phyloP scores from a whole-genome alignment of 1,140 invertebrate genomes.

The Psix sp. region DNA sequence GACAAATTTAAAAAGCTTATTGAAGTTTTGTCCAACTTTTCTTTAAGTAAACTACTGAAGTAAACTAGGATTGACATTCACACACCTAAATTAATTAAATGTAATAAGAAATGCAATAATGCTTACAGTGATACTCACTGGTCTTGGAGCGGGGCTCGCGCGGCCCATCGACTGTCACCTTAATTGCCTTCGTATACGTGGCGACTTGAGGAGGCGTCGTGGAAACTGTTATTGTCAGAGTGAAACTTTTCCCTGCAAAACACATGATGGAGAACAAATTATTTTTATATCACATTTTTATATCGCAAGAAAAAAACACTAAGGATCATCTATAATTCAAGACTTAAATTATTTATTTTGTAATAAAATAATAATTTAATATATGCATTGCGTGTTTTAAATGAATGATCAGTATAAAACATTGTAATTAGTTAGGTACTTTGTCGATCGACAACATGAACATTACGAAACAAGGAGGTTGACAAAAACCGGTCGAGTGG shows the following conservation, averaged over 20 bases:
- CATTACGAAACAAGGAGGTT: constrained; percentile 33
- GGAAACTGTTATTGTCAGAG: constrained; percentile 95
- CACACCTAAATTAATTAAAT: too few relatives aligned
- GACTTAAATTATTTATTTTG: not conserved
- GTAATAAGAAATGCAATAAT: constrained; percentile 52
- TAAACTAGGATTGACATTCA: too few relatives aligned
- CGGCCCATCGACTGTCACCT: constrained; percentile 98
- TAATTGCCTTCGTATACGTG: constrained; percentile 98
- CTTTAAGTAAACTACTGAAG: too few relatives aligned
- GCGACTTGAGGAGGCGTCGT: constrained; percentile 95
- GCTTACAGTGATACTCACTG: constrained; percentile 88
- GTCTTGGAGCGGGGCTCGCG: constrained; percentile 97
- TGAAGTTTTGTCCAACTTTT: too few relatives aligned
- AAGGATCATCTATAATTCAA: too few relatives aligned
- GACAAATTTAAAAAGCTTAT: too few relatives aligned
- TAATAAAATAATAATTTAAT: not conserved
- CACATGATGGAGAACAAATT: constrained; percentile 63
- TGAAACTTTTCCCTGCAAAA: constrained; percentile 96
- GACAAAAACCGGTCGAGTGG: constrained; percentile 57
- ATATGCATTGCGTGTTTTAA: not conserved
- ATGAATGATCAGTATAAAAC: not conserved
- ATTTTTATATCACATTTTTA: constrained; percentile 9
- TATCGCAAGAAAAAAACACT: constrained; percentile 1
- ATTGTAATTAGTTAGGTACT: constrained; percentile 29
- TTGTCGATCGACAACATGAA: constrained; percentile 11